A percentile compares a stretch with the other conserved stretches of the same genome.
Evolutionary conservation across 2,888 invertebrate species (phyloP).

Genomic region (Sthenelais limicola): DNA sequence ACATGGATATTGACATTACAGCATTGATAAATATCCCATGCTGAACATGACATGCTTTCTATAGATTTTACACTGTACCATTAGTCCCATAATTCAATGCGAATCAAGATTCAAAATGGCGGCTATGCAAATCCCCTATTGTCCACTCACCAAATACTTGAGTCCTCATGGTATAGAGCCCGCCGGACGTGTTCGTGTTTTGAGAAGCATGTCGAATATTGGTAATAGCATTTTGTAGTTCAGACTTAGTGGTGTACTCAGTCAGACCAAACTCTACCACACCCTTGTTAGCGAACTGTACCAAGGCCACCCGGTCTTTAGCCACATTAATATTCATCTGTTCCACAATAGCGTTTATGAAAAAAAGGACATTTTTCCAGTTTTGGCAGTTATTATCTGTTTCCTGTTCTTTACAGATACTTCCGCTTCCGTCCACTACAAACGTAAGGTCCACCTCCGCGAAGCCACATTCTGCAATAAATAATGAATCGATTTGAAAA

Average conservation of each 20-base stretch:
- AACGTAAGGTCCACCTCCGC: constrained; percentile 7
- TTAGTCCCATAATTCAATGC: no score
- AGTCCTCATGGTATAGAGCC: constrained; percentile 5
- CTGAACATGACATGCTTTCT: no score
- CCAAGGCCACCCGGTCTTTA: constrained; percentile 10
- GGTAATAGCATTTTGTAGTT: neutral
- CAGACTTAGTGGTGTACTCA: neutral
- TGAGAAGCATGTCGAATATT: constrained; percentile 1
- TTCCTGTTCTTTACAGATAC: neutral
- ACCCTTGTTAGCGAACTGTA: constrained; percentile 9
- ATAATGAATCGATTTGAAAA: neutral
- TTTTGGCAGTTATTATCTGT: neutral
- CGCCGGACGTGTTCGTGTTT: constrained; percentile 27
- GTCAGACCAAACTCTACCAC: constrained; percentile 7
- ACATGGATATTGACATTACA: no score
- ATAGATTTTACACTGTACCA: no score
- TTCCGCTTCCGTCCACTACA: constrained; percentile 24
- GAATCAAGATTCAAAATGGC: no score
- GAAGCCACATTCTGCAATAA: neutral
- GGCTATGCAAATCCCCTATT: no score
- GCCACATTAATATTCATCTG: neutral
- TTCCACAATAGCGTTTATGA: constrained; percentile 1
- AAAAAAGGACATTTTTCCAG: constrained; percentile 14
- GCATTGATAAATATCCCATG: no score
- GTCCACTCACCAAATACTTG: no score